Evolutionary conservation across 2,888 invertebrate species (phyloP).

Genomic region (Osmoderma eremita): DNA sequence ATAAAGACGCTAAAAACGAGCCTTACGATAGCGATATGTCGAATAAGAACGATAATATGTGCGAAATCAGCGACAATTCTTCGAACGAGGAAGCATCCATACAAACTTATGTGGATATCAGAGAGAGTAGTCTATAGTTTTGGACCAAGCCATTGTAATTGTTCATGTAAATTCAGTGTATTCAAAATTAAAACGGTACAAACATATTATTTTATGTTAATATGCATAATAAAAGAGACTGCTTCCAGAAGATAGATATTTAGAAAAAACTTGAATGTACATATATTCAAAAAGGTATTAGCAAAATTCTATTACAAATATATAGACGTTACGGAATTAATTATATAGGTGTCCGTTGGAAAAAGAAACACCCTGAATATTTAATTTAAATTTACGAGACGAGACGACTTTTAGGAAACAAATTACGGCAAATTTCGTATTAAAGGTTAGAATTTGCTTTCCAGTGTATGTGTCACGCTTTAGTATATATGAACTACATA

Average conservation of each 20-base stretch:
- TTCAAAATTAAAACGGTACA: conserved; percentile 22
- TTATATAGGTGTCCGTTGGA: too few relatives aligned
- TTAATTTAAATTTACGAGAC: too few relatives aligned
- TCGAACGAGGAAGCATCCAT: conserved; percentile 1
- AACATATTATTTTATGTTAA: not conserved
- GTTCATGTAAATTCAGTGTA: conserved; percentile 8
- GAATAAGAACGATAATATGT: not conserved
- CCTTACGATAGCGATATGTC: not conserved
- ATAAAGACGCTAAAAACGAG: not conserved
- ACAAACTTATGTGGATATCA: conserved; percentile 31
- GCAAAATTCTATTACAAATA: too few relatives aligned
- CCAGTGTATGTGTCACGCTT: too few relatives aligned
- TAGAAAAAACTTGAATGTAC: not conserved
- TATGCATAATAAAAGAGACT: conserved; percentile 10
- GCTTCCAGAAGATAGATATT: conserved; percentile 8
- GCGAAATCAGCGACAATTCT: conserved; percentile 5
- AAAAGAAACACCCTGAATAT: too few relatives aligned
- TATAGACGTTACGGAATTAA: too few relatives aligned
- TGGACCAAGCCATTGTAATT: not conserved
- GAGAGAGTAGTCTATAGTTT: conserved; percentile 42
- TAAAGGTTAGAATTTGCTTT: too few relatives aligned
- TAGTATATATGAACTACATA: too few relatives aligned
- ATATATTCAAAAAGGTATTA: too few relatives aligned
- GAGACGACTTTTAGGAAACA: too few relatives aligned
- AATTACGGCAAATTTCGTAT: too few relatives aligned